Conservation (phyloP, 1,140 invertebrate species). For the Lordiphosa collinella region DNA sequence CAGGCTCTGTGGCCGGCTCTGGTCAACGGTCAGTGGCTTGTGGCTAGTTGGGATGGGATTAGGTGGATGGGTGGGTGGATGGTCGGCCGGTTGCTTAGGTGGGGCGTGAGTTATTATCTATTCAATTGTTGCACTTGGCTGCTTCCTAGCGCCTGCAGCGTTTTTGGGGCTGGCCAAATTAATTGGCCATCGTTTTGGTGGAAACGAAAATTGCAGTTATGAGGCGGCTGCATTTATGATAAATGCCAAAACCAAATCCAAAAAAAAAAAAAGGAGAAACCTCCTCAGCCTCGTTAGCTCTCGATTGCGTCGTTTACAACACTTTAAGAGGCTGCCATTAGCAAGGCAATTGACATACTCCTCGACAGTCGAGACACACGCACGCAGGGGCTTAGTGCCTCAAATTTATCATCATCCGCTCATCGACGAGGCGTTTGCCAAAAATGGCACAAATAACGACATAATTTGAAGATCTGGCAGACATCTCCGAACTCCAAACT, state of each 20-base stretch:
- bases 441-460: conserved; percentile 76
- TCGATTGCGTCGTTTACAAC: conserved; percentile 64
- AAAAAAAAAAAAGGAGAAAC: conserved; percentile 20
- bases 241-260: conserved; percentile 41
- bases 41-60: conserved; percentile 43
- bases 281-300: conserved; percentile 52
- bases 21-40: conserved; percentile 68
- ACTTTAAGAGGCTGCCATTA: conserved; percentile 71
- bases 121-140: conserved; percentile 78
- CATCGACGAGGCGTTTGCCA: conserved; percentile 53
- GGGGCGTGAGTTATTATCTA: conserved; percentile 79
- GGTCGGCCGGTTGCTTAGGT: conserved; percentile 31
- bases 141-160: conserved; percentile 58
- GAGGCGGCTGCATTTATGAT: conserved; percentile 53
- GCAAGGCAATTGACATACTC: conserved; percentile 73
- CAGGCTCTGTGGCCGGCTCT: conserved; percentile 55
- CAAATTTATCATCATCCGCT: conserved; percentile 61
- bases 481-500: conserved; percentile 25
- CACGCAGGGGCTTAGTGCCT: conserved; percentile 51
- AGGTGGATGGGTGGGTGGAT: conserved; percentile 27
- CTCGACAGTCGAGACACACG: conserved; percentile 41
- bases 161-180: conserved; percentile 49
- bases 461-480: conserved; percentile 67
- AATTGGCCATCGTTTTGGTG: conserved; percentile 36
- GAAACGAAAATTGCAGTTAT: conserved; percentile 34